Conservation (phyloP, 2,888 invertebrate genomes). For the Pristionchus fissidentatus region DNA sequence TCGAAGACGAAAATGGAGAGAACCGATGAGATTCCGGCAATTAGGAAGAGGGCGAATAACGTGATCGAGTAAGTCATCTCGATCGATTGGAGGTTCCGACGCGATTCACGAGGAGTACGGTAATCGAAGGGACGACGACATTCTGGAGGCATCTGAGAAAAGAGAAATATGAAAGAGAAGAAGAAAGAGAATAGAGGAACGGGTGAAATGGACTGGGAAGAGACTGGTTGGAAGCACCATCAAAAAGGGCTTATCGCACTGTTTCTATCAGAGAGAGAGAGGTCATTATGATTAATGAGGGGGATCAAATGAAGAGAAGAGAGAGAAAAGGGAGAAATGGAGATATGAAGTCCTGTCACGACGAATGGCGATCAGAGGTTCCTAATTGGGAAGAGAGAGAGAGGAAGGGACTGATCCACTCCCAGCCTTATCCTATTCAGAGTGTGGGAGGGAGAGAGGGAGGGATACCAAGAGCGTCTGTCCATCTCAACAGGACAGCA, state of each 20-base stretch:
- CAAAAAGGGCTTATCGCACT: too few species aligned
- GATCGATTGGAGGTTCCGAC: not conserved
- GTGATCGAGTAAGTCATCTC: not conserved
- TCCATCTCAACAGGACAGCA: conserved; percentile 39
- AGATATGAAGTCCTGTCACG: not conserved
- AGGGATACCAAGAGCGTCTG: conserved; percentile 46
- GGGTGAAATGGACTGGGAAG: conserved; percentile 35
- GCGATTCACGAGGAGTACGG: not conserved
- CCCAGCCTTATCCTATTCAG: conserved; percentile 47
- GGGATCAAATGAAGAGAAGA: conserved; percentile 18
- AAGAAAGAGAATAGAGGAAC: not conserved
- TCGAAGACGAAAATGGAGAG: conserved; percentile 18
- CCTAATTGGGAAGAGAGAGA: conserved; percentile 20
- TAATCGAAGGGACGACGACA: not conserved
- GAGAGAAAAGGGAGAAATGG: not conserved
- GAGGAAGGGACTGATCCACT: conserved; percentile 44
- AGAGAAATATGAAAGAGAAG: not conserved
- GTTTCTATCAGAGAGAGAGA: not conserved
- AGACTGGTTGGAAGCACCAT: not conserved
- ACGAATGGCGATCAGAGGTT: not conserved
- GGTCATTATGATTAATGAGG: conserved; percentile 33
- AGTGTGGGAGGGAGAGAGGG: not conserved
- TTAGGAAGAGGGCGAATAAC: conserved; percentile 8
- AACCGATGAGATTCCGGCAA: not conserved
- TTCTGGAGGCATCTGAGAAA: conserved; percentile 42